A percentile compares a stretch with the other conserved stretches of the same genome.
Conservation (phyloP, 2,113 vertebrate species). For the rabbit (Oryctolagus cuniculus) region mOryCun1.1 NC_091436.1:158008501-158009000, state of each 20-base stretch:
- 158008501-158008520: too few relatives aligned
- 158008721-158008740: neutral
- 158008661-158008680: too few relatives aligned
- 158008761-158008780: neutral
- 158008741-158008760: neutral
- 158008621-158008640: too few relatives aligned
- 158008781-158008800: neutral
- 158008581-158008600: too few relatives aligned
- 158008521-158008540: too few relatives aligned
- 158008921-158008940: neutral
- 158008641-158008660: too few relatives aligned
- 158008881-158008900: neutral
- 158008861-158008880: neutral
- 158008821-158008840: neutral
- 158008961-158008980: neutral
- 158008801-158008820: neutral
- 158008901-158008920: neutral
- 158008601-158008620: too few relatives aligned
- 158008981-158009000: too few relatives aligned
- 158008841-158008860: neutral
- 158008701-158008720: too few relatives aligned
- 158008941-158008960: neutral
- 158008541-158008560: too few relatives aligned
- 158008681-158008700: too few relatives aligned
- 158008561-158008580: too few relatives aligned